Evolutionary conservation across 2,888 invertebrate genomes (phyloP).

Genomic region (Heliconius aoede): DNA sequence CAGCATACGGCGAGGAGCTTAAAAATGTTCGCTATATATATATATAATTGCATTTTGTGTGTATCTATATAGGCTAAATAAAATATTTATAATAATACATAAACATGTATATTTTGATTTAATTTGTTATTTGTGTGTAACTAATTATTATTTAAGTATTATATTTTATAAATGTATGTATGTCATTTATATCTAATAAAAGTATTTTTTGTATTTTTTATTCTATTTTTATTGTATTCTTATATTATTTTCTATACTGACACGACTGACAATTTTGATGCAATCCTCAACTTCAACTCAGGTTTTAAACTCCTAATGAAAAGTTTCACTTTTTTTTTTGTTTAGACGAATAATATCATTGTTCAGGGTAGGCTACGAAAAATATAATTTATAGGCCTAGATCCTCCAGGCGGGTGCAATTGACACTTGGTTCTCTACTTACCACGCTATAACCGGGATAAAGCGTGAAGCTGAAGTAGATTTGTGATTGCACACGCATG

Average conservation of each 20-base stretch:
- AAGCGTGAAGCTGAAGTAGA: neutral
- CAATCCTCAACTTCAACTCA: neutral
- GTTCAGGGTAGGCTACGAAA: too few species aligned
- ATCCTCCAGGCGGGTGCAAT: too few species aligned
- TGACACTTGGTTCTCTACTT: too few species aligned
- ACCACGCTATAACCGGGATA: neutral
- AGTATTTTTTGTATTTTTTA: conserved; percentile 13
- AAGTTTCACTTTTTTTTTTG: too few species aligned
- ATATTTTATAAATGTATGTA: conserved; percentile 10
- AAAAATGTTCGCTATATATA: neutral
- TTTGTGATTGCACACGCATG: neutral
- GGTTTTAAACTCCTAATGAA: neutral
- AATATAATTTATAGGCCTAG: too few species aligned
- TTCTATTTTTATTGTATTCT: conserved; percentile 18
- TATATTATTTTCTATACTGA: conserved; percentile 4
- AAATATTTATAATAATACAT: conserved; percentile 4
- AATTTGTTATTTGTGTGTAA: neutral
- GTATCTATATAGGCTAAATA: neutral
- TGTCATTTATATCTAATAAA: conserved; percentile 7
- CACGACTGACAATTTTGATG: neutral
- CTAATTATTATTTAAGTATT: conserved; percentile 6
- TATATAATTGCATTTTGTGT: neutral
- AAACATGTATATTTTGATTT: neutral
- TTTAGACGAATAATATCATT: too few species aligned
- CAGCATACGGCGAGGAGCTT: neutral